These are phyloP conservation scores for Elephantulus edwardii DNA, from an alignment of 2,113 vertebrate genomes.

Conservation along the genomic window DNA sequence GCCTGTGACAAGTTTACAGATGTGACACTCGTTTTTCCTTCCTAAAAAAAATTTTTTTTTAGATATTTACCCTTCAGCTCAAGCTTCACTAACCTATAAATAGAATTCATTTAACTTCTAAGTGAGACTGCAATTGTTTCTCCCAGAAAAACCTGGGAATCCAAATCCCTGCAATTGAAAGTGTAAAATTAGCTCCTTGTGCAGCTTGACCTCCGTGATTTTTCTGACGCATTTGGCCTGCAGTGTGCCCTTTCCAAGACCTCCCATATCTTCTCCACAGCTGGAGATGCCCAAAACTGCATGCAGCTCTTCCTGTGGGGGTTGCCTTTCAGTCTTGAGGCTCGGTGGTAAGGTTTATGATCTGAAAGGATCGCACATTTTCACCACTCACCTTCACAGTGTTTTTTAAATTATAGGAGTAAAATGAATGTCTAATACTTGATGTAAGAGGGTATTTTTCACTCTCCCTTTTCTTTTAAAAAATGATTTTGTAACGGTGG, in stretches of 20 bases:
- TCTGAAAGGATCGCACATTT: neutral
- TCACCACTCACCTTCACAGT: neutral
- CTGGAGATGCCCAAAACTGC: slow-evolving; percentile 65
- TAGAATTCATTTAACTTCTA: neutral
- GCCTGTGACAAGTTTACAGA: neutral
- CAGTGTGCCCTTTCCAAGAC: slow-evolving; percentile 60
- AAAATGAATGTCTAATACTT: neutral
- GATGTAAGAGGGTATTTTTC: neutral
- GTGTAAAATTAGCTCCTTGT: slow-evolving; percentile 66
- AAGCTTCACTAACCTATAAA: neutral
- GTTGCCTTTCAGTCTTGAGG: neutral
- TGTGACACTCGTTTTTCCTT: neutral
- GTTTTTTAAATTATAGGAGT: slow-evolving; percentile 65
- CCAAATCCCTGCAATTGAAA: neutral
- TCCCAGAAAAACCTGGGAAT: slow-evolving; percentile 50
- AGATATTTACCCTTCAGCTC: neutral
- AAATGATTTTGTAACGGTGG: slow-evolving; percentile 26
- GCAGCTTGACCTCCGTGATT: slow-evolving; percentile 51
- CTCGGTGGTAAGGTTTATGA: neutral
- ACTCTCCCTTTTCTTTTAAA: slow-evolving; percentile 33
- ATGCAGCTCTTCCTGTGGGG: slow-evolving; percentile 65
- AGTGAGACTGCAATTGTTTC: neutral
- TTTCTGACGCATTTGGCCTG: slow-evolving; percentile 64
- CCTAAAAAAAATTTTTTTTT: neutral
- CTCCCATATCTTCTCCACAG: slow-evolving; percentile 49